Evolutionary conservation across 2,113 vertebrate genomes (phyloP), one percentile per base, ranked within the genome.

Genomic region (Chloroceryle aenea): DNA sequence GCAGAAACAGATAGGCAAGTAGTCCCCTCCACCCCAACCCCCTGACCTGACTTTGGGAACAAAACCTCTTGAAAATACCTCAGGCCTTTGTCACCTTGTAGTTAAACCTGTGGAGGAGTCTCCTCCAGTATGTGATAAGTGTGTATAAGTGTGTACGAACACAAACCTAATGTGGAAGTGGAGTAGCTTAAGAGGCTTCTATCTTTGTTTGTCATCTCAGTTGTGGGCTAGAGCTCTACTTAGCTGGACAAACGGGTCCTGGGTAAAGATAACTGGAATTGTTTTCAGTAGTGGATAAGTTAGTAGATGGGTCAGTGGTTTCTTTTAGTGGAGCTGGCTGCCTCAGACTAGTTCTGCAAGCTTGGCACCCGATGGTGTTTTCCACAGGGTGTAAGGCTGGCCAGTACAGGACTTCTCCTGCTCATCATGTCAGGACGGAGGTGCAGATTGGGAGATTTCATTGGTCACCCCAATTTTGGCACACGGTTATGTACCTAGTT

Each of bases 321-420:
- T 89, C 82, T 91, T 93, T 75, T 56, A 59, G 67, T 77, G 76
- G 62, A 80, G 82, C 83, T 80, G 80, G 38, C 90, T 90, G 77
- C 71, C 0, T 0, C 88, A 79, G 50, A 59, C 79, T 45, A 55
- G 75, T 82, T 91, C 71, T 82, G 73, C 75, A 84, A 67, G 61
- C 86, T 85, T 95, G 79, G 85, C 86, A 86, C 58, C 43, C 1
- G 0, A 0, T 29, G 14, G 4, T 81, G 66, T 76, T 90, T 90
- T 91, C 80, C 85, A 93, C 19, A 13, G 76, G 12, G 15, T 5
- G 10, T 36, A 72, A 87, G 38, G 21, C 81, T 86, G 64, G 85
- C 62, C 10, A 3, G 47, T 75, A 55, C 77, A 71, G 80, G 62
- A 71, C 80, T 88, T 77, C 38, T 95, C n/a, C 78, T 75, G 81